phyloP scores from a whole-genome alignment of 2,888 invertebrate species.

The Lobophora halterata region DNA sequence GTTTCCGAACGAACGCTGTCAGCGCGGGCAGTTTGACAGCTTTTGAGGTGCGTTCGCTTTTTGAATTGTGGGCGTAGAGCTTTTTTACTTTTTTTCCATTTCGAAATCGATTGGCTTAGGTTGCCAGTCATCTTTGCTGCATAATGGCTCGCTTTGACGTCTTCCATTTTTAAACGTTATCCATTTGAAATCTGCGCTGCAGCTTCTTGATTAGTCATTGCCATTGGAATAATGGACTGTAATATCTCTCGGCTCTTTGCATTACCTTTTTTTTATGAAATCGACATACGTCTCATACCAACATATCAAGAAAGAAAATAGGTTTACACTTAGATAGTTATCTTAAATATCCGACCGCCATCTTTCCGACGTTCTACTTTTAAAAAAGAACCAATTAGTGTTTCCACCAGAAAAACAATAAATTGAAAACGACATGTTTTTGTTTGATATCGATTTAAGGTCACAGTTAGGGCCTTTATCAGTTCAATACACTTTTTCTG shows the following conservation, averaged over 20 bases:
- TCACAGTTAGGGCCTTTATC: conserved; percentile 46
- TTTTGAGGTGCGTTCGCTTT: conserved; percentile 75
- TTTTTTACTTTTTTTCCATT: conserved; percentile 47
- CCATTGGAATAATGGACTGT: conserved; percentile 2
- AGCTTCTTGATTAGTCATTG: conserved; percentile 38
- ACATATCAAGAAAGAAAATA: no score
- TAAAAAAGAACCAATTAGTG: conserved; percentile 21
- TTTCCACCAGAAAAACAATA: conserved; percentile 22
- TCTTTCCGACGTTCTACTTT: background rate
- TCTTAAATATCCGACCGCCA: background rate
- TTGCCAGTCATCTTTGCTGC: conserved; percentile 40
- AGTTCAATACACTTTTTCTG: conserved; percentile 55
- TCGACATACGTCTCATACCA: no score
- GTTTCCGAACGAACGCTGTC: conserved; percentile 45
- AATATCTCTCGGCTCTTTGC: conserved; percentile 6
- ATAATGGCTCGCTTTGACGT: no score
- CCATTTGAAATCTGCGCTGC: conserved; percentile 26
- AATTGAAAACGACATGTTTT: conserved; percentile 34
- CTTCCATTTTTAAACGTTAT: conserved; percentile 25
- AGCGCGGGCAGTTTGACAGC: conserved; percentile 73
- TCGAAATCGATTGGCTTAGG: conserved; percentile 56
- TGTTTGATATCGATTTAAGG: conserved; percentile 43
- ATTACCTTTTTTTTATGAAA: conserved; percentile 7
- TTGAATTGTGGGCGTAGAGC: conserved; percentile 65
- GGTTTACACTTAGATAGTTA: background rate